Percentiles rank a stretch among this genome's conserved stretches.
Evolutionary conservation across 1,140 invertebrate species (phyloP).

Genomic region (Zaprionus nigranus): DNA sequence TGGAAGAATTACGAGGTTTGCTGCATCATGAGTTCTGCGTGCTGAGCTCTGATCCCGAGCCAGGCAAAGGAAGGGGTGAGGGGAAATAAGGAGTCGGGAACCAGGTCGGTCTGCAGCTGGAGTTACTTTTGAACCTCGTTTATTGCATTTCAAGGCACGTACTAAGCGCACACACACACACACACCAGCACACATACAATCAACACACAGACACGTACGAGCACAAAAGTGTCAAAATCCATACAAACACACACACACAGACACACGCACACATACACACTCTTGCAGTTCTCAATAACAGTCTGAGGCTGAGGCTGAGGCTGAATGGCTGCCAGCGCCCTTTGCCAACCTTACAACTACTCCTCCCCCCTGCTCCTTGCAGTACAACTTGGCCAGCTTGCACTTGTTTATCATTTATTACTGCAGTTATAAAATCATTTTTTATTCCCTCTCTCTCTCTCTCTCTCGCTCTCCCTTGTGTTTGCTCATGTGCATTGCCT

Average conservation of each 20-base stretch:
- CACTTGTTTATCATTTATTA: constrained; percentile 79
- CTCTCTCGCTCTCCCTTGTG: constrained; percentile 14
- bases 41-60: constrained; percentile 22
- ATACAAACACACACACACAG: constrained; percentile 32
- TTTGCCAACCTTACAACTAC: not conserved
- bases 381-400: constrained; percentile 62
- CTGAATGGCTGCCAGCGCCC: constrained; percentile 18
- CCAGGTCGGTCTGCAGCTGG: constrained; percentile 40
- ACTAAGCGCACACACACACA: constrained; percentile 30
- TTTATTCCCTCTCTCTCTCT: constrained; percentile 1
- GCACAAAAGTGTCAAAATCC: constrained; percentile 18
- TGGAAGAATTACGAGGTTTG: constrained; percentile 16
- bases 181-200: constrained; percentile 14
- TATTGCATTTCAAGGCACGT: constrained; percentile 70
- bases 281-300: constrained; percentile 62
- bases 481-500: constrained; percentile 46
- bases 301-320: constrained; percentile 22
- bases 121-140: constrained; percentile 43
- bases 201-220: constrained; percentile 20
- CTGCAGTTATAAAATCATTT: constrained; percentile 69
- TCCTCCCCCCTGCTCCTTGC: not conserved
- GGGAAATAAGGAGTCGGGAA: constrained; percentile 3
- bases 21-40: constrained; percentile 34
- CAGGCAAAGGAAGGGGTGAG: not conserved
- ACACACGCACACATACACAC: constrained; percentile 13